These are phyloP conservation scores for Actinia equina DNA, from an alignment of 64 coral and sea anemone genomes.

Conservation along the genomic window DNA sequence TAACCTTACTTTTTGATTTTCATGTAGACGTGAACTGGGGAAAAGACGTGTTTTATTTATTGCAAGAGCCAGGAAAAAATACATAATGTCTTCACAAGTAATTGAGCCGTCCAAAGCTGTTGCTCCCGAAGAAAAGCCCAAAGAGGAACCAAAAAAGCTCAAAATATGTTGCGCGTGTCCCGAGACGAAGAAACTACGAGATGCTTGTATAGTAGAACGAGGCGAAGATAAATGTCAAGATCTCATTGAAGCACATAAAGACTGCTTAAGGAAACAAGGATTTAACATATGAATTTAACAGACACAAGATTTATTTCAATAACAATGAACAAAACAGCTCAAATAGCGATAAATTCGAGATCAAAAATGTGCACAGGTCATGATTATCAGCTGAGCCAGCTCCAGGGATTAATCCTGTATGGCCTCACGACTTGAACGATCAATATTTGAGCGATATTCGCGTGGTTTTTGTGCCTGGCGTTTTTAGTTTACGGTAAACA, in stretches of 20 bases:
- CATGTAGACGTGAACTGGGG: background rate
- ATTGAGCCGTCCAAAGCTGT: background rate
- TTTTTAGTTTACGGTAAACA: too few species aligned
- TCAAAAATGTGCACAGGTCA: too few species aligned
- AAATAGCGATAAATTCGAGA: too few species aligned
- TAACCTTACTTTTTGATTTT: background rate
- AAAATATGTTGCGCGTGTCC: conserved; percentile 95
- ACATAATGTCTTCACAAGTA: conserved; percentile 44
- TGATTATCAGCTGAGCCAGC: too few species aligned
- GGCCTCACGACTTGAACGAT: too few species aligned
- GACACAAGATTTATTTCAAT: too few species aligned
- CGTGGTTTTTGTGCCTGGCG: too few species aligned
- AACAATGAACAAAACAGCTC: too few species aligned
- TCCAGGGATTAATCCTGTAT: too few species aligned
- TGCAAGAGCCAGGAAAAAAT: background rate
- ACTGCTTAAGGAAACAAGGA: conserved; percentile 91
- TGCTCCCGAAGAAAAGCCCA: background rate
- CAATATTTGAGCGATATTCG: too few species aligned
- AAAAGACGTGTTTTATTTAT: background rate
- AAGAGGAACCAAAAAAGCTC: conserved; percentile 73
- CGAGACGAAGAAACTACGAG: conserved; percentile 88
- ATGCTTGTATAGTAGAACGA: conserved; percentile 87
- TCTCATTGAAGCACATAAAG: conserved; percentile 89
- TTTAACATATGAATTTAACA: conserved; percentile 70
- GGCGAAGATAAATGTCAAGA: conserved; percentile 86